phyloP scores from a whole-genome alignment of 2,113 vertebrate species.

The Lanius ludovicianus region DNA sequence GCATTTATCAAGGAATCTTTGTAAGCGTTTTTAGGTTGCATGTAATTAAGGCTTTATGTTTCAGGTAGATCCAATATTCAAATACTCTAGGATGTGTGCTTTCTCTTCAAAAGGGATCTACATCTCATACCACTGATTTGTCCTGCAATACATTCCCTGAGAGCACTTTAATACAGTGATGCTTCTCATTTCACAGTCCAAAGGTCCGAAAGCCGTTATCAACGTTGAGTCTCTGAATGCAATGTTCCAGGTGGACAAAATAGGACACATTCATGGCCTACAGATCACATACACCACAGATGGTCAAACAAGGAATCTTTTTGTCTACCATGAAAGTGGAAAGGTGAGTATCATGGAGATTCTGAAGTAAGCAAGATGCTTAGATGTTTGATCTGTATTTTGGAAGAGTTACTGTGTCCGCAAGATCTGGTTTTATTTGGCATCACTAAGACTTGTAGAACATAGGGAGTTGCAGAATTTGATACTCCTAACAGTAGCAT shows the following conservation, averaged over 20 bases:
- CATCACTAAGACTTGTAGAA: background rate
- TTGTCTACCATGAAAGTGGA: slow-evolving; percentile 85
- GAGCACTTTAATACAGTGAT: background rate
- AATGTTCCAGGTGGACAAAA: slow-evolving; percentile 90
- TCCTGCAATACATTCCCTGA: background rate
- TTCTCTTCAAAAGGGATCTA: background rate
- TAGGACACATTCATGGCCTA: slow-evolving; percentile 82
- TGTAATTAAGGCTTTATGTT: background rate
- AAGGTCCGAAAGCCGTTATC: slow-evolving; percentile 86
- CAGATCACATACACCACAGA: slow-evolving; percentile 85
- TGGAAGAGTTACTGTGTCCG: background rate
- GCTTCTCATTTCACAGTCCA: slow-evolving; percentile 73
- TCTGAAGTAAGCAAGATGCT: background rate
- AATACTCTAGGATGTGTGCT: background rate
- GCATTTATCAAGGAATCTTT: background rate
- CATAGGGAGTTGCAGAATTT: background rate
- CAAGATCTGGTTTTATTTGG: background rate
- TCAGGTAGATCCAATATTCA: background rate
- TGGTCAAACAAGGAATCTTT: slow-evolving; percentile 81
- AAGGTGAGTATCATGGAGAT: slow-evolving; percentile 71
- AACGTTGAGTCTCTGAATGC: slow-evolving; percentile 85
- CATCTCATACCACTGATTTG: background rate
- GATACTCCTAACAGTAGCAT: background rate
- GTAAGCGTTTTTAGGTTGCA: background rate
- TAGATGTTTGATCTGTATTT: background rate